These are phyloP conservation scores for Ginglymostoma cirratum DNA, from an alignment of 2,113 vertebrate species.

Conservation along the genomic window DNA sequence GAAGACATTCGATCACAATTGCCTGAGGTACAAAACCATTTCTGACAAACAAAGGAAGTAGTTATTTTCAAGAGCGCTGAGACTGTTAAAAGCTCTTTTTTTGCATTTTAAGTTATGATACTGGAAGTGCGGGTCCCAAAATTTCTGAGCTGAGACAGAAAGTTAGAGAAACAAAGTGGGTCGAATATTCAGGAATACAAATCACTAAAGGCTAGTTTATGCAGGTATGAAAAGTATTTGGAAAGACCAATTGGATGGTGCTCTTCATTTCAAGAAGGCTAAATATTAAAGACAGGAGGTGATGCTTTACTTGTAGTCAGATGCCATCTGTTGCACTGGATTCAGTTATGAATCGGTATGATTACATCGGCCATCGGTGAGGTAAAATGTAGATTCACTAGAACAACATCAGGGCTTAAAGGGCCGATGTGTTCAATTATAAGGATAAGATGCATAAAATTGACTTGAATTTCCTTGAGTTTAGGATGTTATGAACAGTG, in stretches of 20 bases:
- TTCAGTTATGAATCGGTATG: background rate
- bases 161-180: background rate
- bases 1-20: slow-evolving; percentile 86
- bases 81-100: background rate
- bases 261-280: background rate
- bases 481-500: background rate
- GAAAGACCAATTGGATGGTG: background rate
- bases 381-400: background rate
- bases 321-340: background rate
- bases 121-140: background rate
- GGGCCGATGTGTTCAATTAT: too few species aligned
- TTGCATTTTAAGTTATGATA: background rate
- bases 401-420: background rate
- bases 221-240: background rate
- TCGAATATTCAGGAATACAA: background rate
- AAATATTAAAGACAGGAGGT: background rate
- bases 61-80: background rate
- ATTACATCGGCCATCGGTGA: background rate
- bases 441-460: background rate
- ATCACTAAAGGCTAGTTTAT: background rate
- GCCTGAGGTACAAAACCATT: slow-evolving; percentile 64
- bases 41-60: background rate
- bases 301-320: background rate
- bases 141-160: background rate
- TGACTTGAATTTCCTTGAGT: background rate